Base-by-base conservation (phyloP, 2,113 vertebrate species). In the Elgaria multicarinata region DNA sequence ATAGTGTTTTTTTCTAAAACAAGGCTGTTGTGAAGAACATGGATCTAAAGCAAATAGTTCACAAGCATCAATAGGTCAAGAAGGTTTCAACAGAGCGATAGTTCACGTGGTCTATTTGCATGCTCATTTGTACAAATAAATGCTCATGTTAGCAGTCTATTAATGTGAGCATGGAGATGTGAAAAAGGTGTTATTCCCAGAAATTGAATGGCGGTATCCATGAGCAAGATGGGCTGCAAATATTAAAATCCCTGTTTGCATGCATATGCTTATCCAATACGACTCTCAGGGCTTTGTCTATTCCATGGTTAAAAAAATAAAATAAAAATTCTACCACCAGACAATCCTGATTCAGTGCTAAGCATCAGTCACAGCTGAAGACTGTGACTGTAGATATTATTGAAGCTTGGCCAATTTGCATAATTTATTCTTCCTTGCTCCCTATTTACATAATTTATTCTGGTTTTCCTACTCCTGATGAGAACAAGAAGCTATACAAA, bases 21-120 rank as follows among this genome's bases (percentile, higher is more conserved):
- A 33, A 50, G 16, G 14, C 28, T 50, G 7, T 9, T 46, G 64
- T 6, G 9, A 46, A 44, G 62, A 69, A 69, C 2, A 20, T 33
- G 46, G 42, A 69, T 13, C n/a, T 28, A 50, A 71, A 78, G 58
- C 20, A 90, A 88, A 88, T 3, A 55, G 46, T 75, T 87, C 87
- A 55, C n/a, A 83, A 78, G 67, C 22, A 83, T 55, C 44, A 75
- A n/a, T 64, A 91, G 87, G 6, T 79, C 80, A 6, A 0, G 4
- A 62, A 76, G 75, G 69, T 77, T 88, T 53, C 55, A 82, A 92
- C 39, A 58, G 31, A 2, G 42, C 28, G 12, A 53, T n/a, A 62
- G 9, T 66, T 28, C 62, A 44, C 10, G 1, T 66, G 58, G 62
- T 28, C 14, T 83, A 12, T 83, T 83, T 83, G 58, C 22, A 66